Percentiles rank a stretch among this genome's conserved stretches.
Conservation (phyloP, 2,113 vertebrate species). For the Oryzias javanicus region DNA sequence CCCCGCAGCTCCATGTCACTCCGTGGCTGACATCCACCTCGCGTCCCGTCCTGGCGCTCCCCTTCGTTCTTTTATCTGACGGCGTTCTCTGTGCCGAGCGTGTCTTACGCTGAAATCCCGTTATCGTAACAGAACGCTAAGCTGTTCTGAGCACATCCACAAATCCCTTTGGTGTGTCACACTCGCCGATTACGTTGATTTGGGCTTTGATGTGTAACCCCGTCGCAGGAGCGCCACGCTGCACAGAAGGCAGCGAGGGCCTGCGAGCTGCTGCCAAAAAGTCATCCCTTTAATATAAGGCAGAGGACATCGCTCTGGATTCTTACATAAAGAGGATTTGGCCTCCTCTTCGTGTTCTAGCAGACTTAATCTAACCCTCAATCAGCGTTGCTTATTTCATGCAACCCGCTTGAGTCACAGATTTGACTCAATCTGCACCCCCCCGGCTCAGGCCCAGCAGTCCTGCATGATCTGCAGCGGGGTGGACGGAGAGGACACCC, state of each 20-base stretch:
- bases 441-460: constrained; percentile 3
- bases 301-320: constrained; percentile 33
- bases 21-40: constrained; percentile 2
- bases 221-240: constrained; percentile 1
- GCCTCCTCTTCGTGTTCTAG: constrained; percentile 21
- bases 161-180: constrained; percentile 27
- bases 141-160: constrained; percentile 11
- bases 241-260: background rate
- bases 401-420: constrained; percentile 5
- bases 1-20: background rate
- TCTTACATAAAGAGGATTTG: constrained; percentile 64
- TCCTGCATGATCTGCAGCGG: constrained; percentile 4
- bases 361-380: constrained; percentile 27
- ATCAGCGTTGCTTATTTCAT: constrained; percentile 23
- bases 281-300: constrained; percentile 36
- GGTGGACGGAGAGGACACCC: constrained; percentile 15
- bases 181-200: constrained; percentile 11
- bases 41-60: background rate
- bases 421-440: constrained; percentile 11
- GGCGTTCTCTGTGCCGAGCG: background rate
- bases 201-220: constrained; percentile 8
- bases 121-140: constrained; percentile 32
- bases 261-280: constrained; percentile 11
- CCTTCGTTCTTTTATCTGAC: constrained; percentile 2
- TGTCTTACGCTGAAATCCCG: constrained; percentile 9